These are phyloP conservation scores for Pheosia gnoma DNA, from an alignment of 2,888 invertebrate species.

Conservation along the genomic window DNA sequence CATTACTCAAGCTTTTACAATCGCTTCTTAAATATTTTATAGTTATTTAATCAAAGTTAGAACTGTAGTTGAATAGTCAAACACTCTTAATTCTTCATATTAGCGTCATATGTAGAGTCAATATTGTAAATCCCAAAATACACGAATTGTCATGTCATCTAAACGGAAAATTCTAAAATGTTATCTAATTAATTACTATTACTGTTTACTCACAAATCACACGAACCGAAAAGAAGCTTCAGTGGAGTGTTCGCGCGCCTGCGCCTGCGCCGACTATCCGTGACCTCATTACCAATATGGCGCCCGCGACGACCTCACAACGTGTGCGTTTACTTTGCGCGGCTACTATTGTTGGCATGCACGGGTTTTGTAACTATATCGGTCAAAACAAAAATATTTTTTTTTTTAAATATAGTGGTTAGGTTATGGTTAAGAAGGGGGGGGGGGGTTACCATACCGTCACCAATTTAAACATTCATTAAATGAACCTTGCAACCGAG, in stretches of 20 bases:
- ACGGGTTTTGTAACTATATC: conserved; percentile 21
- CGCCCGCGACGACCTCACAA: conserved; percentile 62
- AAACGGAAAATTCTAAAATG: not conserved
- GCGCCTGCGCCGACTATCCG: conserved; percentile 64
- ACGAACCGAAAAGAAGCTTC: conserved; percentile 29
- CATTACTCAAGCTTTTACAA: not conserved
- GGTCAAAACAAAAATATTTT: not conserved
- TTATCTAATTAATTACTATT: not conserved
- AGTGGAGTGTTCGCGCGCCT: conserved; percentile 25
- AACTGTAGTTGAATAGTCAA: no score
- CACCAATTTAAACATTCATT: conserved; percentile 5
- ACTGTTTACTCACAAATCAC: not conserved
- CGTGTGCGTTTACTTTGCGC: conserved; percentile 47
- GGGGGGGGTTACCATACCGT: no score
- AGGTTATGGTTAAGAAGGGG: no score
- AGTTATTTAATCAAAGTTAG: no score
- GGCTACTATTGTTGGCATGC: conserved; percentile 40
- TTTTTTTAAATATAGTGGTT: no score
- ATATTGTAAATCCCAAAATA: no score
- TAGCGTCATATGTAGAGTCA: no score
- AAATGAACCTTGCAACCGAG: conserved; percentile 6
- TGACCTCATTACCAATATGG: conserved; percentile 71
- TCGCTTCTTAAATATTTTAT: no score
- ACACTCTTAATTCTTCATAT: no score
- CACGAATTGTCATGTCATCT: no score